Base-by-base conservation (phyloP, 2,113 vertebrate genomes). In the Xiphorhynchus elegans region DNA sequence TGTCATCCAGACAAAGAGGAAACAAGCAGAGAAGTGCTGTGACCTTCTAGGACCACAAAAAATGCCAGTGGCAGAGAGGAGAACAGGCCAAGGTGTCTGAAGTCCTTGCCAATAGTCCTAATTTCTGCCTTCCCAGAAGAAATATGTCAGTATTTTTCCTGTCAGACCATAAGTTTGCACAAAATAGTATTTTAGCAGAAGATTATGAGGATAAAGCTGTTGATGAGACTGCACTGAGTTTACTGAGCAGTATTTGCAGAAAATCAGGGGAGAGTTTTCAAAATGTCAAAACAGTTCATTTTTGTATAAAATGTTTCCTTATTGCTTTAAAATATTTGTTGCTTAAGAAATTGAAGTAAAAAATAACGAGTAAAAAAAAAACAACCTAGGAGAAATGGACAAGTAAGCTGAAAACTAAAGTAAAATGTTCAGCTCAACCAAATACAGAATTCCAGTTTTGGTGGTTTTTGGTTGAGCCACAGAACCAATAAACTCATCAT, bases 251-350 rank as follows among this genome's bases (percentile, higher is more conserved):
- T 40, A 89, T 91, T 81, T 93, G 55, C 73, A 87, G 81, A 56
- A 93, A 95, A 94, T 67, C 47, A 64, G 59, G 29, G 23, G 58
- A 93, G 56, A 87, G 53, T 93, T 93, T 84, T 93, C 64, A 63
- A 94, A 76, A 42, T 85, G 78, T 91, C 92, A 87, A 82, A 96
- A 67, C 78, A 94, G 78, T 87, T 87, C 67, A 31, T 63, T 96
- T 92, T 82, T 82, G 20, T 75, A 76, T 56, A 72, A 91, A 95
- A 84, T 0, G 1, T 82, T 94, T 93, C 66, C 39, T 84, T 50
- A 64, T 39, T 78, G 77, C 87, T 84, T 87, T 84, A 87, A 78
- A 91, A 75, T 37, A 39, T 40, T 26, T 75, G 86, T 84, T 89
- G 20, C 73, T 87, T 78, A 81, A 83, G 73, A 84, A 89, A 87